Evolutionary conservation across 2,888 invertebrate species (phyloP).

Genomic region (Hipparchia semele): DNA sequence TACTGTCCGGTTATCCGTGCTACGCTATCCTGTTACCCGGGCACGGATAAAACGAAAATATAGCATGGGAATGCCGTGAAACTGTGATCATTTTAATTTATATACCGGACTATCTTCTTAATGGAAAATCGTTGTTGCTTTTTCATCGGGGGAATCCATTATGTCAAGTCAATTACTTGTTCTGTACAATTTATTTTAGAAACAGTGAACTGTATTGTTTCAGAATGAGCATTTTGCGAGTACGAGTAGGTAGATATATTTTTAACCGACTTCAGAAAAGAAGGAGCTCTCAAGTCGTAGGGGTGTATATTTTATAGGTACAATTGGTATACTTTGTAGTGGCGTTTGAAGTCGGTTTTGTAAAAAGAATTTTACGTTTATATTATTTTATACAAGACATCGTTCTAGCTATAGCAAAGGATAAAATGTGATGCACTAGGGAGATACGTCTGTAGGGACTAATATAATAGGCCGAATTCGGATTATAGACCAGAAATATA

Average conservation of each 20-base stretch:
- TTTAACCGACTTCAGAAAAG: no score
- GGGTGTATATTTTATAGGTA: no score
- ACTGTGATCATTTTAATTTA: constrained; percentile 27
- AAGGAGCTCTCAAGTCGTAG: no score
- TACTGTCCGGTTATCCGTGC: constrained; percentile 40
- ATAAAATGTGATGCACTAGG: not conserved
- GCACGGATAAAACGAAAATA: constrained; percentile 37
- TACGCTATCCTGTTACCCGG: constrained; percentile 32
- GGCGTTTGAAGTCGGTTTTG: no score
- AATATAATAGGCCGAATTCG: no score
- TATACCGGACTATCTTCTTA: constrained; percentile 25
- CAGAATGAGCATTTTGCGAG: not conserved
- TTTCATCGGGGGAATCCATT: constrained; percentile 18
- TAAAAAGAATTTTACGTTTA: no score
- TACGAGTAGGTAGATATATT: not conserved
- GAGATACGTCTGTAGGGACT: no score
- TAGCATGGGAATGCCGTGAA: constrained; percentile 21
- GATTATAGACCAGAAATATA: no score
- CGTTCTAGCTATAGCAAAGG: not conserved
- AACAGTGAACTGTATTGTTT: constrained; percentile 10
- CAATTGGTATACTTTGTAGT: no score
- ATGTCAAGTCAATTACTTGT: constrained; percentile 18
- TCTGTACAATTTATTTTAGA: constrained; percentile 17
- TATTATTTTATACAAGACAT: not conserved
- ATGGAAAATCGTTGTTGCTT: constrained; percentile 33